Evolutionary conservation across 2,888 invertebrate species (phyloP).

Genomic region (Ephialtes manifestator): DNA sequence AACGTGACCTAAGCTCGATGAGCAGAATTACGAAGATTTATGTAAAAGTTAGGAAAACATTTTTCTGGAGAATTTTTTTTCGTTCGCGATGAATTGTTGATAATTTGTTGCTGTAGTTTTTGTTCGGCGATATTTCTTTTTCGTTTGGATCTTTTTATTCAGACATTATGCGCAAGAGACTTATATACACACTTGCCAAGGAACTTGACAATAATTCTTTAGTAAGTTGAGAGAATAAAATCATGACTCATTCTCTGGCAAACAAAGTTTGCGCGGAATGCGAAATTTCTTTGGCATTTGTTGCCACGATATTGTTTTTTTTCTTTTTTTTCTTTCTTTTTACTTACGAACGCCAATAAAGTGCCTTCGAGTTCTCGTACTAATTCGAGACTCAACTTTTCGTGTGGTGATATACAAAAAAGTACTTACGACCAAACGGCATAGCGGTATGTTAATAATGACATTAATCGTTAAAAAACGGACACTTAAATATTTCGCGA

Average conservation of each 20-base stretch:
- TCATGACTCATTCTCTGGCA: slow-evolving; percentile 7
- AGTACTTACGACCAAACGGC: slow-evolving; percentile 57
- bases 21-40: too few species aligned
- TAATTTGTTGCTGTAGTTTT: neutral
- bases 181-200: neutral
- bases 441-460: slow-evolving; percentile 27
- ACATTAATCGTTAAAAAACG: slow-evolving; percentile 8
- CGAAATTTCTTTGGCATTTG: neutral
- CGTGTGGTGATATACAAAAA: slow-evolving; percentile 49
- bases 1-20: neutral
- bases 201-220: slow-evolving; percentile 3
- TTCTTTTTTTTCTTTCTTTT: neutral
- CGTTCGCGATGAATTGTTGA: slow-evolving; percentile 13
- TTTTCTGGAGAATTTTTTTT: slow-evolving; percentile 12
- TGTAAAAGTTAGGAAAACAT: neutral
- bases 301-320: slow-evolving; percentile 1
- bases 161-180: neutral
- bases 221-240: neutral
- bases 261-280: slow-evolving; percentile 37
- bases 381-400: slow-evolving; percentile 43
- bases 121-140: neutral
- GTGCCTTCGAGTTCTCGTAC: slow-evolving; percentile 56
- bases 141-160: neutral
- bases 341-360: slow-evolving; percentile 18
- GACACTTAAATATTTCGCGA: slow-evolving; percentile 35